phyloP scores from a whole-genome alignment of 2,113 vertebrate genomes.

The Nestor notabilis region DNA sequence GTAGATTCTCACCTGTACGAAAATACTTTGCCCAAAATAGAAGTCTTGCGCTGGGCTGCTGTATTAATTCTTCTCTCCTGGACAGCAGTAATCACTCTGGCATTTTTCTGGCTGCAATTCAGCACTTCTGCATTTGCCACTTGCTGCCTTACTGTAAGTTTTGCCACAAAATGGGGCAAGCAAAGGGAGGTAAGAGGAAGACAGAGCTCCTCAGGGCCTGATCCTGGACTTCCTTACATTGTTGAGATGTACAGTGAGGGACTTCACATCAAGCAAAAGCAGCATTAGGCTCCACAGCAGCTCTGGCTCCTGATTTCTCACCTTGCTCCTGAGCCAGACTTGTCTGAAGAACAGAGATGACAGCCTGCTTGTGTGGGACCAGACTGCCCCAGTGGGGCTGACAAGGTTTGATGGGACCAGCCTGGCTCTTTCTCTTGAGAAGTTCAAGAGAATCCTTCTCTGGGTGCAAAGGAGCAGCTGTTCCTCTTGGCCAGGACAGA shows the following conservation, averaged over 20 bases:
- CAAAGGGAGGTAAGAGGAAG: not conserved
- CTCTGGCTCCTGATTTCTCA: not conserved
- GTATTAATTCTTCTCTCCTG: constrained; percentile 38
- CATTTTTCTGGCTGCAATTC: not conserved
- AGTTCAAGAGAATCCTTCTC: not conserved
- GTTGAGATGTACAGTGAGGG: not conserved
- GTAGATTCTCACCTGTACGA: not conserved
- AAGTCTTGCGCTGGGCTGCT: not conserved
- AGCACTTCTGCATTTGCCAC: not conserved
- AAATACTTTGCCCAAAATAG: not conserved
- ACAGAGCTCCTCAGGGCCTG: not conserved
- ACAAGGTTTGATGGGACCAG: not conserved
- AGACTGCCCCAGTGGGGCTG: accelerated
- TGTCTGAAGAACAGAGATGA: not conserved
- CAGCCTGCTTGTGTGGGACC: not conserved
- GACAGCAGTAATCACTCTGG: constrained; percentile 43
- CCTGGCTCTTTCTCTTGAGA: not conserved
- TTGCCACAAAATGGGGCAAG: not conserved
- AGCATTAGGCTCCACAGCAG: not conserved
- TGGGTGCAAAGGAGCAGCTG: not conserved
- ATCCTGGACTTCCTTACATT: not conserved
- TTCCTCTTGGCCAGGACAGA: not conserved
- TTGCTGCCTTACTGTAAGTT: not conserved
- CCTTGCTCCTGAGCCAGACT: not conserved
- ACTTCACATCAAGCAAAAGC: not conserved